phyloP scores from a whole-genome alignment of 2,888 invertebrate genomes.

The Buathra laborator region DNA sequence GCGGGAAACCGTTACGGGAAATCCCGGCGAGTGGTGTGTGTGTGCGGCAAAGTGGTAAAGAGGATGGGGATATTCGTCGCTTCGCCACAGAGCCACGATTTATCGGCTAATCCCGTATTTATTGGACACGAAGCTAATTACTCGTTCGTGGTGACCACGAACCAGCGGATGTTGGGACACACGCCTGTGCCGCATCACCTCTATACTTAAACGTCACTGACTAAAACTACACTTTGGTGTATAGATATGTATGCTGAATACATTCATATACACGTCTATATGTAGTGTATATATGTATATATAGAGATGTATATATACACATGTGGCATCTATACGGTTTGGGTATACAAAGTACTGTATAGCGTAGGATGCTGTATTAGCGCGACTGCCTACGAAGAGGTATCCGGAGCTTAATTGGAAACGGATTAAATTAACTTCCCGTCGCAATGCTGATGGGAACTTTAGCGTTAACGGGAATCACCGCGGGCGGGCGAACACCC shows the following conservation, averaged over 20 bases:
- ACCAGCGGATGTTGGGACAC: slow-evolving; percentile 38
- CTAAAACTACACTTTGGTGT: slow-evolving; percentile 9
- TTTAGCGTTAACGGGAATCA: slow-evolving; percentile 69
- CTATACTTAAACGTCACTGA: slow-evolving; percentile 8
- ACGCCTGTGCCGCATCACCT: slow-evolving; percentile 19
- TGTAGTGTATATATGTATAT: not conserved
- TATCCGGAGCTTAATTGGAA: slow-evolving; percentile 79
- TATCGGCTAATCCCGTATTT: slow-evolving; percentile 79
- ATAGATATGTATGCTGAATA: slow-evolving; percentile 4
- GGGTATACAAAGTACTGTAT: slow-evolving; percentile 23
- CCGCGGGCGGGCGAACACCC: slow-evolving; percentile 47
- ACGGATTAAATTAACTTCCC: slow-evolving; percentile 80
- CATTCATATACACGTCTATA: slow-evolving; percentile 2
- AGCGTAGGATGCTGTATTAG: slow-evolving; percentile 25
- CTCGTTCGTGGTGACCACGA: slow-evolving; percentile 73
- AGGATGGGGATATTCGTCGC: slow-evolving; percentile 65
- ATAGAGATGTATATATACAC: not conserved
- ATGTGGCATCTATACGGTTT: not conserved
- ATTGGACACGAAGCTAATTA: slow-evolving; percentile 77
- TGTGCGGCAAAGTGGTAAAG: not conserved
- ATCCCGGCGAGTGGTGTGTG: not conserved
- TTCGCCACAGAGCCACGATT: slow-evolving; percentile 71
- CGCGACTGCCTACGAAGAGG: slow-evolving; percentile 70
- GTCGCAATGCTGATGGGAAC: slow-evolving; percentile 71
- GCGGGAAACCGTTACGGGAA: not conserved